Percentiles rank a stretch among this genome's conserved stretches.
phyloP scores from a whole-genome alignment of 2,113 vertebrate genomes.

The Anhinga rufa region DNA sequence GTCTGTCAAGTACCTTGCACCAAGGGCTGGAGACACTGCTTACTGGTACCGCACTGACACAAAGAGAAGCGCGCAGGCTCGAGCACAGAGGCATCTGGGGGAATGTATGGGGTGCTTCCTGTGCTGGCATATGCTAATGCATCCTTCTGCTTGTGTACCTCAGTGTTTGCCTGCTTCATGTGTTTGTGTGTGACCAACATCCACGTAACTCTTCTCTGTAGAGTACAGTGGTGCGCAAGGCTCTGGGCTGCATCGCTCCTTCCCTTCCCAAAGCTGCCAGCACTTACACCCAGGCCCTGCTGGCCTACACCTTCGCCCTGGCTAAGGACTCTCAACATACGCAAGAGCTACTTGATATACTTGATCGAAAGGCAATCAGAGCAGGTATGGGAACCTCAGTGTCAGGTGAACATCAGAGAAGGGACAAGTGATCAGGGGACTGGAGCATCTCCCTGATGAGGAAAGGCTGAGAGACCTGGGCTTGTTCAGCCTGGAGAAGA shows the following conservation, averaged over 20 bases:
- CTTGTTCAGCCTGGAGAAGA: too few species aligned
- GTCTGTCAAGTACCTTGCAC: neutral
- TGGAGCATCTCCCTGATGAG: too few species aligned
- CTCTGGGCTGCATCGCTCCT: constrained; percentile 73
- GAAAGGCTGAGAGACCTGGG: too few species aligned
- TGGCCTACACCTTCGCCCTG: constrained; percentile 86
- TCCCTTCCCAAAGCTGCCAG: constrained; percentile 42
- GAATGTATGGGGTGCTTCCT: neutral
- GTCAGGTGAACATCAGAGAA: neutral
- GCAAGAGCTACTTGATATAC: neutral
- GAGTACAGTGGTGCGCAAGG: constrained; percentile 65
- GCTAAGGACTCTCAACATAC: constrained; percentile 50
- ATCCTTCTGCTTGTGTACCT: neutral
- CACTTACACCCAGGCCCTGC: constrained; percentile 77
- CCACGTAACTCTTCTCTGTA: neutral
- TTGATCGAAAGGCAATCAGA: constrained; percentile 48
- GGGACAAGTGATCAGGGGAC: neutral
- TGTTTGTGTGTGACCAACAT: neutral
- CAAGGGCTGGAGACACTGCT: neutral
- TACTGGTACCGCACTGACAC: neutral
- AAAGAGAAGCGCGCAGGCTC: neutral
- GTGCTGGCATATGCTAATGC: neutral
- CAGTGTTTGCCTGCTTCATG: neutral
- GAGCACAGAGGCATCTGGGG: neutral
- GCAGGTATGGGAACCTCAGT: neutral